Conservation (phyloP, 2,888 invertebrate species). For the Leucophenga montana region DNA sequence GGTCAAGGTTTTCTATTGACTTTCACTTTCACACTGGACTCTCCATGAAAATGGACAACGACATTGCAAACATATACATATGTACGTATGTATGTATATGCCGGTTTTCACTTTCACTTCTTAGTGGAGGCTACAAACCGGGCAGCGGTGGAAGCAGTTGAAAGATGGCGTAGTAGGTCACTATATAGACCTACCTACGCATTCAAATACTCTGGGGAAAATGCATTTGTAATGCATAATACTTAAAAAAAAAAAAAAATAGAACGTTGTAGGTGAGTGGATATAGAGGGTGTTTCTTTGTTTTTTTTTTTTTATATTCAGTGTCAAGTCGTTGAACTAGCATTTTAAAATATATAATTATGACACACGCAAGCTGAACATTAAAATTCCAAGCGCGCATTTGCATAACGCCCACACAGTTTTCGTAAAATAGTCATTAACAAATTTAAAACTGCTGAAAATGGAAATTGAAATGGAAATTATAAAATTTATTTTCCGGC, state of each 20-base stretch:
- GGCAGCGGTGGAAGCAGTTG: no score
- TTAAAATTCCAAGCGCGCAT: conserved; percentile 19
- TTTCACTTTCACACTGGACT: conserved; percentile 67
- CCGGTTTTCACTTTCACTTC: conserved; percentile 54
- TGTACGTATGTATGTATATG: no score
- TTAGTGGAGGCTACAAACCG: not conserved
- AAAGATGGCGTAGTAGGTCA: conserved; percentile 33
- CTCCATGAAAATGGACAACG: conserved; percentile 32
- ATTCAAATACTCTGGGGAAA: no score
- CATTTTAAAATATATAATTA: conserved; percentile 25
- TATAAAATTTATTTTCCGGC: conserved; percentile 36
- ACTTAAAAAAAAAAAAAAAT: no score
- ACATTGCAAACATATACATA: not conserved
- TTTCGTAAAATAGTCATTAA: conserved; percentile 47
- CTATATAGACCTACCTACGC: conserved; percentile 59
- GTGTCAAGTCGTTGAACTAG: conserved; percentile 13
- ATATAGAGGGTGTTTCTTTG: no score
- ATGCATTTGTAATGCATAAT: no score
- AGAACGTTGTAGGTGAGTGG: no score
- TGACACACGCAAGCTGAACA: conserved; percentile 20
- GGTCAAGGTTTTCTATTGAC: conserved; percentile 72
- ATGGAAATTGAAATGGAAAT: conserved; percentile 28
- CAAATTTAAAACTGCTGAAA: conserved; percentile 51
- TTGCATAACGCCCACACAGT: conserved; percentile 18
- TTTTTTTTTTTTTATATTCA: not conserved